Base-by-base conservation (phyloP, 1,140 invertebrate species). In the Drosophila orena region DNA sequence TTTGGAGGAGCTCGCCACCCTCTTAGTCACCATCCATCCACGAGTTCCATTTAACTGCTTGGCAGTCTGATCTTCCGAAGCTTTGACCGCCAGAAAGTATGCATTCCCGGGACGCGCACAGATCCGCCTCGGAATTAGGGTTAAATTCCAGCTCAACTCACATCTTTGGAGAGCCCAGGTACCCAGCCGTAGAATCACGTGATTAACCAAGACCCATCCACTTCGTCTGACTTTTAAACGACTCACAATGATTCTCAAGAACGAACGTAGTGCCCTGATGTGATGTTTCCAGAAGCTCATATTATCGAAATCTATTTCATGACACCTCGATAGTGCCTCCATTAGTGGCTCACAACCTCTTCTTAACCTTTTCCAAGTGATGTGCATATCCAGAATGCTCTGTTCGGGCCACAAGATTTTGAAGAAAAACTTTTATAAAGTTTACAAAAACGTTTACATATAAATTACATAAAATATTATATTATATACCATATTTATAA, bases 11-110 rank as follows among this genome's bases (percentile, higher is more conserved):
- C 22, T 14, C 7, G 20, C 4, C 20, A 46, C 20, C 22, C 12
- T 14, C 14, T 50, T 17, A 50, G 47, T 17, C 47, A 50, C 17
- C 59, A 60, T 60, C 58, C 52, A 30, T 30, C 30, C 30, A 30
- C 14, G 50, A 22, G 35, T 10, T 2, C 20, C 49, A 30, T 38
- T 24, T 8, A 50, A 27, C 47, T 50, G 35, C 22, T 30, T 24
- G 10, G 35, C 22, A 40, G 8, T 38, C 17, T 40, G 15, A n/a
- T 30, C 12, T 35, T 17, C n/a, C 30, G 4, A 10, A 22, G 12
- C 43, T 20, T 0, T 3, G 5, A 3, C 27, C 8, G 55, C 54
- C 27, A 24, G 42, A 61, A 58, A 61, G 59, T 58, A 58, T 61
- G 59, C 53, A 35, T 30, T 15, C 4, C 22, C 12, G 47, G 8